Base-by-base conservation (phyloP, 2,113 vertebrate genomes). In the Vulpes lagopus region DNA sequence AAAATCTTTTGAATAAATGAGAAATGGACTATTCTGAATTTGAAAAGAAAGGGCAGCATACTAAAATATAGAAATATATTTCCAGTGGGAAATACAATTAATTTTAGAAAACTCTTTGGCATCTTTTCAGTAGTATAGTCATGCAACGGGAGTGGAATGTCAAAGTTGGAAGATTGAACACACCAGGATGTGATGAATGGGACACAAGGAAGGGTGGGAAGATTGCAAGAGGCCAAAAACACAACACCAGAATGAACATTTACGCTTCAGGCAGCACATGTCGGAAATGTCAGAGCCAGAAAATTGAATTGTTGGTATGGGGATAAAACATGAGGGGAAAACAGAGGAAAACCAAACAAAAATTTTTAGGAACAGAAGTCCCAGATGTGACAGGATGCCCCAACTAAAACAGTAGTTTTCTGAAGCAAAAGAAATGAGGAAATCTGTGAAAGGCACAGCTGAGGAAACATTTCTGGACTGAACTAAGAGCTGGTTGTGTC, bases 401-500 rank as follows among this genome's bases (percentile, higher is more conserved):
- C 20, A 32, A 5, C 32, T 59, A 81, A 64, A 69, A 38, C 7
- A 62, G 79, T 32, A 27, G 20, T 38, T 76, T 73, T 94, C 55
- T 83, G 14, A 78, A 55, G 19, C 32, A 67, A 27, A 51, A 57
- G 27, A 30, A 87, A 30, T 53, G 53, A 55, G 22, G 16, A 76
- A 64, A 7, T 5, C 11, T 4, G 3, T 49, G 2, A 15, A 51
- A 67, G 59, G n/a, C n/a, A 15, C 14, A 55, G 55, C 9, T 30
- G 20, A n/a, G 9, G 9, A 71, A 38, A 83, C 35, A 17, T 35
- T 27, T 30, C 53, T 59, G 32, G 17, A 5, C 5, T 20, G 20
- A 74, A 57, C 10, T 8, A 0, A 59, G 43, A 11, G 8, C 4
- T 30, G n/a, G 23, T 30, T 8, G 0, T n/a, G 16, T 30, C 11